phyloP scores from a whole-genome alignment of 1,140 invertebrate species.

The Galendromus occidentalis region DNA sequence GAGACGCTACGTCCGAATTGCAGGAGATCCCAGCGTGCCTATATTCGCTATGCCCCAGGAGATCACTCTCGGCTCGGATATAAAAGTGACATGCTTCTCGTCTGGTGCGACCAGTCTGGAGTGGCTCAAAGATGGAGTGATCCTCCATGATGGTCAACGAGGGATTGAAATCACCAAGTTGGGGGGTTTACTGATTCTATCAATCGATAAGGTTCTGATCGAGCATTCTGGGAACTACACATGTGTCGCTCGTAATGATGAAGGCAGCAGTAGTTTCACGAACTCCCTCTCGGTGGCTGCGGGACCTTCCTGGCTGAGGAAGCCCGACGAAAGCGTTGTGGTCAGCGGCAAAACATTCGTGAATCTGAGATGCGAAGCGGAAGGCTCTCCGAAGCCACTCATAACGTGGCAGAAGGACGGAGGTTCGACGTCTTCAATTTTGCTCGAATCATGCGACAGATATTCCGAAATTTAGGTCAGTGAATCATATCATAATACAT shows the following conservation, averaged over 20 bases:
- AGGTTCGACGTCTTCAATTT: neutral
- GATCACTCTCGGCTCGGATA: neutral
- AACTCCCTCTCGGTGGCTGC: no score
- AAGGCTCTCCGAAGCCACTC: neutral
- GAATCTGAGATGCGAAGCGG: neutral
- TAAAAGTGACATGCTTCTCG: slow-evolving; percentile 4
- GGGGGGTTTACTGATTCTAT: neutral
- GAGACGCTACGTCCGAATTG: neutral
- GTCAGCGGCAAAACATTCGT: neutral
- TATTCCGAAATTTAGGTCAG: no score
- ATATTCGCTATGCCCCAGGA: neutral
- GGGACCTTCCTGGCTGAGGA: no score
- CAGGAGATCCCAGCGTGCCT: neutral
- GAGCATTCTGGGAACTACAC: neutral
- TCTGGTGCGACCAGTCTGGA: neutral
- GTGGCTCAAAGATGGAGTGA: neutral
- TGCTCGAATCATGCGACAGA: no score
- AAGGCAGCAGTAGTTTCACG: no score
- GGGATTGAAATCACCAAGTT: neutral
- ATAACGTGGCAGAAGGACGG: neutral
- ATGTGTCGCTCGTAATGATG: neutral
- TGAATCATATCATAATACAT: no score
- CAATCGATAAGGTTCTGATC: neutral
- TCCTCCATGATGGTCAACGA: neutral
- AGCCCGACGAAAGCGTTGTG: no score